Evolutionary conservation across 2,888 invertebrate genomes (phyloP), one percentile per base, ranked within the genome.

Genomic region (Caprella mutica): DNA sequence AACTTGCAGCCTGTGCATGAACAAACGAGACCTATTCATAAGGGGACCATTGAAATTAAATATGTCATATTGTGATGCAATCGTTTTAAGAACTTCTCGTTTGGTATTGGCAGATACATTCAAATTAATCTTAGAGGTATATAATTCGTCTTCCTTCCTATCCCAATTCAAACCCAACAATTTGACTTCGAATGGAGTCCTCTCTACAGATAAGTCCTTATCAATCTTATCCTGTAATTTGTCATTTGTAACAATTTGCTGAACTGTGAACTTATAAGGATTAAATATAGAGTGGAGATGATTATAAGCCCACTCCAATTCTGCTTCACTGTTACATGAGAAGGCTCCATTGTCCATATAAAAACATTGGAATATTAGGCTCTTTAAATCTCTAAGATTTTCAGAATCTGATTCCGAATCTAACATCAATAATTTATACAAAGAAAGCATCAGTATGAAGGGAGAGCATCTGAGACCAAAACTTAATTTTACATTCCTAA

Each of bases 261-360:
- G 19, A n/a, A 24, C 12, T 29, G 14, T 12, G 17, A 17, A 24
- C 2, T 3, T 3, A 9, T 48, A 23, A 19, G 48, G 48, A 2
- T 24, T 17, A 23, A 48, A 48, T 9, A 23, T 48, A 2, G 48
- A 48, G 12, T 23, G 12, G 9, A 17, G 48, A 14, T 4, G 26
- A 8, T 52, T 17, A 39, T 52, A 40, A 21, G 24, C 35, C 40
- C 39, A 40, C 39, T 39, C 17, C 5, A 52, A 24, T 8, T 52
- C 39, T 23, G n/a, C 21, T 19, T n/a, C 21, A 24, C 19, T 39
- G 9, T 39, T 12, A n/a, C n/a, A n/a, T 24, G 39, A 19, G 1
- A 40, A 17, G 6, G 52, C 52, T n/a, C 52, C 19, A 38, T 52
- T 52, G 39, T 52, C 38, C 52, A 40, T 33, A 33, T 52, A 52